Conservation (phyloP, 2,113 vertebrate species). For the Corapipo altera region DNA sequence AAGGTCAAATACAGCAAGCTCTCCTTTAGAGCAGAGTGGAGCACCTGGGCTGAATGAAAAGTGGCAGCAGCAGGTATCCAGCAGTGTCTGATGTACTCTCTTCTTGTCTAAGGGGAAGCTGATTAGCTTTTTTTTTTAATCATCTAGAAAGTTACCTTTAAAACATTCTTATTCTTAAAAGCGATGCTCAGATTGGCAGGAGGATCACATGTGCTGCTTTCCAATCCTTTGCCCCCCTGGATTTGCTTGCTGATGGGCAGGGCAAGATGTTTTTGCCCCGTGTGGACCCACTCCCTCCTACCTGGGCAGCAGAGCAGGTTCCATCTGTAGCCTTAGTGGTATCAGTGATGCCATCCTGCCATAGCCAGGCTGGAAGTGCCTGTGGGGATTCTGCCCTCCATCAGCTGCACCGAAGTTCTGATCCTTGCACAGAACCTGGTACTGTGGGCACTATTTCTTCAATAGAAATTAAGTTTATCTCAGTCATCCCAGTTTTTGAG, state of each 20-base stretch:
- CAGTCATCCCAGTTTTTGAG: accelerated
- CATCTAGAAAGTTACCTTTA: neutral
- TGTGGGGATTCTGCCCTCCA: accelerated
- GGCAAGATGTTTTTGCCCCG: accelerated
- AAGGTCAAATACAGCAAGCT: slow-evolving; percentile 22
- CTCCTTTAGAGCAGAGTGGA: neutral
- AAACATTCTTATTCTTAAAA: neutral
- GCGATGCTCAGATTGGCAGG: neutral
- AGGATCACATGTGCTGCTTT: neutral
- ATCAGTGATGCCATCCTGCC: accelerated
- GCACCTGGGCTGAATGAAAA: neutral
- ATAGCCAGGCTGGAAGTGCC: neutral
- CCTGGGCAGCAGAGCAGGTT: neutral
- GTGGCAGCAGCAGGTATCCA: neutral
- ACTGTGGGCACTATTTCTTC: neutral
- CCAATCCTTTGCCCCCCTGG: neutral
- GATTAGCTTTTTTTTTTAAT: neutral
- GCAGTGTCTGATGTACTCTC: neutral
- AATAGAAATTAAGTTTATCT: neutral
- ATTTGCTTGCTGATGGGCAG: neutral
- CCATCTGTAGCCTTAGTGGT: accelerated
- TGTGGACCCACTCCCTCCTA: accelerated
- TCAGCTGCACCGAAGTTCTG: accelerated
- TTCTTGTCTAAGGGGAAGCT: neutral
- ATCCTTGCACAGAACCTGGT: neutral